Evolutionary conservation across 1,140 invertebrate genomes (phyloP).

Genomic region (Achatina immaculata): DNA sequence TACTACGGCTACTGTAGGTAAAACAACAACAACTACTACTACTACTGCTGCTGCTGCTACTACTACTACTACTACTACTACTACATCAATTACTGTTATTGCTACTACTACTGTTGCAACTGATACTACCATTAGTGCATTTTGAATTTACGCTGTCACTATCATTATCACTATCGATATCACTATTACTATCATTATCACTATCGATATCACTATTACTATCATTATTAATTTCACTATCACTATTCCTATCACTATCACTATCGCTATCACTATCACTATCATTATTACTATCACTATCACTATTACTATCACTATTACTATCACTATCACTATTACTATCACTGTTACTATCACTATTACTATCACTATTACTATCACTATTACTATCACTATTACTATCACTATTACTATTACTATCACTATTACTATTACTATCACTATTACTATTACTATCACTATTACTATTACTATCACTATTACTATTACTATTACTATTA

Average conservation of each 20-base stretch:
- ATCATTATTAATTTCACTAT: neutral
- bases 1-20: slow-evolving; percentile 1
- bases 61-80: slow-evolving; percentile 13
- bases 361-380: no score
- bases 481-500: neutral
- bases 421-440: neutral
- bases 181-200: neutral
- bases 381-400: neutral
- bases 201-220: neutral
- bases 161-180: no score
- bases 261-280: neutral
- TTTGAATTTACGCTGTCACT: no score
- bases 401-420: neutral
- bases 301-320: neutral
- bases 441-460: slow-evolving; percentile 25
- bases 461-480: slow-evolving; percentile 4
- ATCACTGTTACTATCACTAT: neutral
- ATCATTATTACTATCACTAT: neutral
- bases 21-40: neutral
- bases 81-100: neutral
- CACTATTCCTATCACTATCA: neutral
- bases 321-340: neutral
- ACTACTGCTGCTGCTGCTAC: slow-evolving; percentile 14
- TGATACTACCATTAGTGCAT: neutral
- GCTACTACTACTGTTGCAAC: neutral